Evolutionary conservation across 2,113 vertebrate genomes (phyloP).

Genomic region (Natator depressus): DNA sequence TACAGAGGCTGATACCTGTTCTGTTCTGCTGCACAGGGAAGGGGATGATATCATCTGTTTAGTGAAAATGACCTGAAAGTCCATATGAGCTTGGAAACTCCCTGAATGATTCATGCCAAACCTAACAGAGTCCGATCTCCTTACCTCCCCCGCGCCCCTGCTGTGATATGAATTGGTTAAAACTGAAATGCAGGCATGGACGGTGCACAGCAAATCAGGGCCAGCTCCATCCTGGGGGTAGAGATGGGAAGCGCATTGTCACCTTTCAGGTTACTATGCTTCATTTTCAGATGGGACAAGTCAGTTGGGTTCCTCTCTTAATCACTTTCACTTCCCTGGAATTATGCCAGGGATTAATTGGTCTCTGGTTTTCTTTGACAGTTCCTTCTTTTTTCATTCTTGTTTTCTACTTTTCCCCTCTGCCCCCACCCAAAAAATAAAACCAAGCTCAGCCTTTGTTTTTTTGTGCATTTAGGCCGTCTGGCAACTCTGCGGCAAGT

Average conservation of each 20-base stretch:
- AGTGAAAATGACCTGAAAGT: conserved; percentile 8
- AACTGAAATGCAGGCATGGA: background rate
- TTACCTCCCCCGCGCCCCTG: background rate
- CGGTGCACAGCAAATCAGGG: background rate
- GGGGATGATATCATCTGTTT: conserved; percentile 39
- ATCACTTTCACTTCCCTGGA: rapidly evolving
- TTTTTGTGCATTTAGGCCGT: background rate
- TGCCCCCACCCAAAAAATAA: background rate
- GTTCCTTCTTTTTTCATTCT: background rate
- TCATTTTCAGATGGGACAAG: rapidly evolving
- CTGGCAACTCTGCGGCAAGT: background rate
- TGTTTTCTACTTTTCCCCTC: background rate
- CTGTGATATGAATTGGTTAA: conserved; percentile 12
- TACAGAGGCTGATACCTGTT: rapidly evolving
- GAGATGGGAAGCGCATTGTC: rapidly evolving
- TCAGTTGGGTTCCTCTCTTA: rapidly evolving
- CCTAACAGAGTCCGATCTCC: conserved; percentile 16
- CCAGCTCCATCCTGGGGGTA: background rate
- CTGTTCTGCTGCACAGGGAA: background rate
- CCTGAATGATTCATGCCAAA: background rate
- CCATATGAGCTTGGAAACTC: conserved; percentile 31
- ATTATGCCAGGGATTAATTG: background rate
- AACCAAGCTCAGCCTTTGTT: background rate
- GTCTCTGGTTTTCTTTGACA: rapidly evolving
- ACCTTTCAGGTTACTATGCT: rapidly evolving